Percentiles rank a stretch among this genome's conserved stretches.
Evolutionary conservation across 2,888 invertebrate genomes (phyloP).

Genomic region (Watsonalla binaria): DNA sequence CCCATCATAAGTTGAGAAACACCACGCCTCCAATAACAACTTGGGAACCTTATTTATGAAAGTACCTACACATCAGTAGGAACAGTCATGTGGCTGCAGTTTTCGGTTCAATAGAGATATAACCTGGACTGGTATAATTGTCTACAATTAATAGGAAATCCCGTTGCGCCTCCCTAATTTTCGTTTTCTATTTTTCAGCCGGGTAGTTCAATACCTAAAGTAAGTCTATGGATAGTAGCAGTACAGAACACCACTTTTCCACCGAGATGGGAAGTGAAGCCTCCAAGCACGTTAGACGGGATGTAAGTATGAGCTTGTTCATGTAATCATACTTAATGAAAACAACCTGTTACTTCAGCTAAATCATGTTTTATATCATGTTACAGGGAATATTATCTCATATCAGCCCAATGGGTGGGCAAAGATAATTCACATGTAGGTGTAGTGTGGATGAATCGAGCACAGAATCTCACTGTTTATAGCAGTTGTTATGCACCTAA

Average conservation of each 20-base stretch:
- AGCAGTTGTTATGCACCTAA: constrained; percentile 90
- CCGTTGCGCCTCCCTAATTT: no score
- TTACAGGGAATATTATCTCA: constrained; percentile 93
- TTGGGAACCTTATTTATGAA: no score
- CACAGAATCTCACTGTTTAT: constrained; percentile 93
- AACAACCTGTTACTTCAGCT: constrained; percentile 8
- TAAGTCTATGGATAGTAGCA: constrained; percentile 89
- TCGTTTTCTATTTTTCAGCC: constrained; percentile 75
- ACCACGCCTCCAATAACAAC: no score
- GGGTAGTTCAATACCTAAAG: constrained; percentile 91
- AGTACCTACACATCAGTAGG: no score
- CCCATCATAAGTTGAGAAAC: no score
- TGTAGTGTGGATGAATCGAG: constrained; percentile 95
- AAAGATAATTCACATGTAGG: constrained; percentile 87
- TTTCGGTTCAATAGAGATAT: no score
- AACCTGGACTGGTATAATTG: no score
- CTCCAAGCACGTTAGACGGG: constrained; percentile 86
- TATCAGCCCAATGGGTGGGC: constrained; percentile 94
- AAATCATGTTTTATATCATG: constrained; percentile 6
- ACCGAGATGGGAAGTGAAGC: constrained; percentile 82
- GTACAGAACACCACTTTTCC: constrained; percentile 83
- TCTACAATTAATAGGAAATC: no score
- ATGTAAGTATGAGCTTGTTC: constrained; percentile 81
- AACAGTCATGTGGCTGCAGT: no score
- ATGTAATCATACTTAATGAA: background rate